Conservation (phyloP, 2,797 vertebrate genomes). For the Thunnus albacares region DNA sequence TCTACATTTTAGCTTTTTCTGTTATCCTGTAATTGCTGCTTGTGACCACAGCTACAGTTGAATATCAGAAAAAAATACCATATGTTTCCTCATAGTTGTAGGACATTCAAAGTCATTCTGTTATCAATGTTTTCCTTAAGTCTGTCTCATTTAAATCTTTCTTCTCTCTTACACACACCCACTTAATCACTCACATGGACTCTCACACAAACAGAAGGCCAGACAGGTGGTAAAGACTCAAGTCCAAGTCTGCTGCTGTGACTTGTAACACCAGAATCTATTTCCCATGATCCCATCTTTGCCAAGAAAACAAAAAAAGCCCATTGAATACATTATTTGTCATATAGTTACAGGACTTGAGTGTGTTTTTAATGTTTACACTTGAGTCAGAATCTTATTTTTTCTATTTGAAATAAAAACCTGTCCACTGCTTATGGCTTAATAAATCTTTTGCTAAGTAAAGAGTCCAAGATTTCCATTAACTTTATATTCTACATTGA, state of each 20-base stretch:
- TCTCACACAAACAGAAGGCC: conserved; percentile 56
- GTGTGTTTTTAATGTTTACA: neutral
- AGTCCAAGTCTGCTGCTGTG: conserved; percentile 67
- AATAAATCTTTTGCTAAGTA: neutral
- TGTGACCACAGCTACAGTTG: neutral
- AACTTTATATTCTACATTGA: conserved; percentile 22
- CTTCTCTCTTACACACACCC: neutral
- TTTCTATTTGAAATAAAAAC: conserved; percentile 18
- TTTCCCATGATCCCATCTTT: conserved; percentile 23
- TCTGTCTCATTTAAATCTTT: neutral
- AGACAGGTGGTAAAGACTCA: conserved; percentile 69
- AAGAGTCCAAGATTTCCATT: conserved; percentile 27
- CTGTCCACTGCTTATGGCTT: neutral
- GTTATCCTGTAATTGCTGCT: neutral
- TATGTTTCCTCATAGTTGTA: conserved; percentile 9
- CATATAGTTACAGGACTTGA: neutral
- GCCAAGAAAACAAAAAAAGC: conserved; percentile 17
- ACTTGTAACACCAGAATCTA: conserved; percentile 30
- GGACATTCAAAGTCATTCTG: neutral
- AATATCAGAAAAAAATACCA: neutral
- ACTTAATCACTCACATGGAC: conserved; percentile 28
- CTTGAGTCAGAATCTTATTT: neutral
- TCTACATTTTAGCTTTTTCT: neutral
- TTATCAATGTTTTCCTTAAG: conserved; percentile 1
- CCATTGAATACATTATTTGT: conserved; percentile 22